Percentiles rank a stretch among this genome's conserved stretches.
phyloP scores from a whole-genome alignment of 2,113 vertebrate genomes.

The Zootoca vivipara region DNA sequence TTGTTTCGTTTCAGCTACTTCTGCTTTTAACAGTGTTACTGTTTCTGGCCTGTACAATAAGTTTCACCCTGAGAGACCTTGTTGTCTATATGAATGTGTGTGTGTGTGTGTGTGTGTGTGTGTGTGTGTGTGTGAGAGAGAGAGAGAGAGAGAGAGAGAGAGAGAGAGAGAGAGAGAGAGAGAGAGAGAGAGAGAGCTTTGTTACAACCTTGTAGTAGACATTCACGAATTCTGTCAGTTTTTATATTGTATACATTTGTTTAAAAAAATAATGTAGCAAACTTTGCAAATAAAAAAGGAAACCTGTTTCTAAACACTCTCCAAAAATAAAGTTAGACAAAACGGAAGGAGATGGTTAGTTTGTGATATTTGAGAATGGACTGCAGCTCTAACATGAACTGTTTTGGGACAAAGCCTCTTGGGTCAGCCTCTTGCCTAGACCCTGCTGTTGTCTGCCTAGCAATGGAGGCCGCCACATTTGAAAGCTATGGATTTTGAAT shows the following conservation, averaged over 20 bases:
- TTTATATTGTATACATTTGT: not conserved
- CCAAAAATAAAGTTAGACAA: not conserved
- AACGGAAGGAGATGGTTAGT: not conserved
- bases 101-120: no score
- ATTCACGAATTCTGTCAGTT: not conserved
- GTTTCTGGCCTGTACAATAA: not conserved
- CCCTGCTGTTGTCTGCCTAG: not conserved
- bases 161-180: no score
- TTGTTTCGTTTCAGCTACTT: not conserved
- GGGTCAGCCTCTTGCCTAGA: not conserved
- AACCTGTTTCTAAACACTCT: not conserved
- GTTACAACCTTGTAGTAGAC: not conserved
- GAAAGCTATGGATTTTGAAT: not conserved
- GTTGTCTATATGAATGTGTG: no score
- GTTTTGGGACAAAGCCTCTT: not conserved
- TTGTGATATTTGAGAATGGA: not conserved
- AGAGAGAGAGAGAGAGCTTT: not conserved
- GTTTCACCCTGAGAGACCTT: not conserved
- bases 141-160: no score
- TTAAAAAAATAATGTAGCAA: not conserved
- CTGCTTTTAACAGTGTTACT: not conserved
- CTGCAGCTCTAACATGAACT: not conserved
- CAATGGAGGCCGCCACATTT: no score
- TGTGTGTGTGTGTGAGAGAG: no score
- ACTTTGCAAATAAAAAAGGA: not conserved